phyloP scores from a whole-genome alignment of 1,140 invertebrate species.

The Eufriesea mexicana region DNA sequence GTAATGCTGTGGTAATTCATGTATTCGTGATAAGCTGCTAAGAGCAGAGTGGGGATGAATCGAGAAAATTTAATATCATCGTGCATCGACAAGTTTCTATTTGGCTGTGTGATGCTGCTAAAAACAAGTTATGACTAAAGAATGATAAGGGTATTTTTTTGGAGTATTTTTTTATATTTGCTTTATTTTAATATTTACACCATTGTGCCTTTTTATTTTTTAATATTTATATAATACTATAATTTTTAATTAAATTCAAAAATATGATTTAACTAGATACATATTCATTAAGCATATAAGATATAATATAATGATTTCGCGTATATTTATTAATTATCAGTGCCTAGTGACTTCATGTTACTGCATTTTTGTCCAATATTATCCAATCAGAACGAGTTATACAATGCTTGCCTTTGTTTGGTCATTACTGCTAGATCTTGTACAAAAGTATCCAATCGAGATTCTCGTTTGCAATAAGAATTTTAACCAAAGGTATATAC shows the following conservation, averaged over 20 bases:
- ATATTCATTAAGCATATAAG: background rate
- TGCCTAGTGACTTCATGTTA: background rate
- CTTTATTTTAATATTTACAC: background rate
- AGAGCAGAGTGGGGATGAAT: background rate
- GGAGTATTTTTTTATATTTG: background rate
- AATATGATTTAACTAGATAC: background rate
- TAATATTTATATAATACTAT: background rate
- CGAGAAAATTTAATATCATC: background rate
- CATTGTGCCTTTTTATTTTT: background rate
- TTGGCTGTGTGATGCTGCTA: background rate
- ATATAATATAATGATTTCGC: background rate
- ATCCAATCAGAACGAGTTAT: background rate
- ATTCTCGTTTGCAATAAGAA: background rate
- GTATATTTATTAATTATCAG: background rate
- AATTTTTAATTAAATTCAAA: background rate
- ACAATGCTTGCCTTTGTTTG: background rate
- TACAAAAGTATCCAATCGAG: background rate
- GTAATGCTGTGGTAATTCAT: background rate
- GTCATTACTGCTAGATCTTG: background rate
- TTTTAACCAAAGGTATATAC: background rate
- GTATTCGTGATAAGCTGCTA: background rate
- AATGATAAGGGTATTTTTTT: too few species aligned
- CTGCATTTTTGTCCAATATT: background rate
- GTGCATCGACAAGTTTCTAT: background rate
- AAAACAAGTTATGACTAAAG: too few species aligned